Evolutionary conservation across 1,140 invertebrate species (phyloP), one percentile per base, ranked within the genome.

Genomic region (Dolichoris vasculosae): DNA sequence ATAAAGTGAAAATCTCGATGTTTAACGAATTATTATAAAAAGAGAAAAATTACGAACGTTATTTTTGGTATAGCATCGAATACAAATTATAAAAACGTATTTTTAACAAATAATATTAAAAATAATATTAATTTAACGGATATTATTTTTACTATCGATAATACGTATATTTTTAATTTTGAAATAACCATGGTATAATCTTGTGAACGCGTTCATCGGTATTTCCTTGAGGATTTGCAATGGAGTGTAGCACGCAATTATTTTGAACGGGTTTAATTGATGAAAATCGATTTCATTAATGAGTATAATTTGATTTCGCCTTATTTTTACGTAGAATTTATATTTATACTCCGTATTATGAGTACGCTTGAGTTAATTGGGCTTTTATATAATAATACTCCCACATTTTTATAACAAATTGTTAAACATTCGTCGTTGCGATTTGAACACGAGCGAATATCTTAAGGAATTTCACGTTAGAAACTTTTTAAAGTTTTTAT

Each of bases 231-330:
- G 20, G n/a, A 48, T 40, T 76, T 76, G n/a, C 73, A 13, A 76
- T 76, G 8, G 73, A 76, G 43, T 26, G 73, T 51, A 30, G 73
- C 43, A 1, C 73, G 73, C 43, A 76, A 76, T 71, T 71, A 71
- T 51, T 51, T 76, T 51, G 38, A 76, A 51, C n/a, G 73, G 26
- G n/a, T 51, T 76, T 76, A 76, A 76, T 76, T 76, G 43, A 48
- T 46, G 26, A 46, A 76, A 76, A 76, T 46, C 73, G 73, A 76
- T 76, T 76, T 76, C 43, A 76, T 51, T 51, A 51, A 46, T 51
- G 73, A 76, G 73, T 20, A 32, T 76, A 48, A 76, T 76, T 76
- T 32, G 23, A 76, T 76, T 32, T 76, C 26, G 23, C 73, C 43
- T 76, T 51, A 46, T 48, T 76, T 32, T 26, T 32, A 51, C 40